A percentile compares a stretch with the other conserved stretches of the same genome.
Evolutionary conservation across 1,140 invertebrate genomes (phyloP).

Genomic region (Drosophila arizonae): DNA sequence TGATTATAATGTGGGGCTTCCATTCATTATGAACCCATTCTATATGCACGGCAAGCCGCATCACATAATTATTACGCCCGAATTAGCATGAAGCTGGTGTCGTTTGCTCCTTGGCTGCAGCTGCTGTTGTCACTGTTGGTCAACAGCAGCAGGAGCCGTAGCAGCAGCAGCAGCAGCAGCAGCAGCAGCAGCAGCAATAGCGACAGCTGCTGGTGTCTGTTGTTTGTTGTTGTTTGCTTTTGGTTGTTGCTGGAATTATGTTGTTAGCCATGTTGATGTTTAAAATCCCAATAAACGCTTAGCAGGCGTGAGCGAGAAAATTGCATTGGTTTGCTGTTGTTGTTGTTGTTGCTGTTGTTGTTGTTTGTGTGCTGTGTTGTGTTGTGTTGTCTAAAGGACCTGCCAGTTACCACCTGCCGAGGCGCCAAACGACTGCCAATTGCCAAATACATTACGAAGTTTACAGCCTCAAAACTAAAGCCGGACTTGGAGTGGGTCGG

Average conservation of each 20-base stretch:
- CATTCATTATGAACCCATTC: slow-evolving; percentile 11
- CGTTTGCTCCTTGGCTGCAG: slow-evolving; percentile 15
- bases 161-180: slow-evolving; percentile 8
- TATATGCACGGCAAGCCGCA: slow-evolving; percentile 15
- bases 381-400: slow-evolving; percentile 1
- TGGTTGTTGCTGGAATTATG: slow-evolving; percentile 73
- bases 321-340: slow-evolving; percentile 29
- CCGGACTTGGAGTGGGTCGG: slow-evolving; percentile 17
- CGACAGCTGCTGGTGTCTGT: slow-evolving; percentile 49
- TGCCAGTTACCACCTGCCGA: background rate
- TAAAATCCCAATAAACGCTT: slow-evolving; percentile 52
- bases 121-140: slow-evolving; percentile 65
- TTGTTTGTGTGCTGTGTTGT: background rate
- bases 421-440: slow-evolving; percentile 63
- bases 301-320: slow-evolving; percentile 25
- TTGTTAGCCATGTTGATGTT: slow-evolving; percentile 70
- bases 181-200: slow-evolving; percentile 8
- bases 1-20: background rate
- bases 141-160: slow-evolving; percentile 41
- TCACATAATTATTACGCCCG: slow-evolving; percentile 26
- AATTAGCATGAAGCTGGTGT: slow-evolving; percentile 19
- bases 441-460: slow-evolving; percentile 77
- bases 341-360: background rate
- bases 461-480: slow-evolving; percentile 51
- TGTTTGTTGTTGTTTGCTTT: slow-evolving; percentile 59